These are phyloP conservation scores for Phalacrocorax carbo DNA, from an alignment of 2,113 vertebrate species.

Conservation along the genomic window DNA sequence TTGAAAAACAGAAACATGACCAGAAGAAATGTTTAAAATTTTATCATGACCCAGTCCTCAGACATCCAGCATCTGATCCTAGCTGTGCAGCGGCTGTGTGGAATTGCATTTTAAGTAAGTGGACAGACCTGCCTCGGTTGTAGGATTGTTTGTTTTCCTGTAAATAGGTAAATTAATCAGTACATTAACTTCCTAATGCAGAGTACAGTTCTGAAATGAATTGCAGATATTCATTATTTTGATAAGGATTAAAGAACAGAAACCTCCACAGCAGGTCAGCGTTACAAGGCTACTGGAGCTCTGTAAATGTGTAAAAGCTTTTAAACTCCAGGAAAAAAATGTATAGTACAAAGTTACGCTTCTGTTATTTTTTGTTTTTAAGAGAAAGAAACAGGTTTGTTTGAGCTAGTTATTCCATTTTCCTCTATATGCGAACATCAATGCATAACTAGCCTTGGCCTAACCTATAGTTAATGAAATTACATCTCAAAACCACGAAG, in stretches of 20 bases:
- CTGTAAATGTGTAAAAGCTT: background rate
- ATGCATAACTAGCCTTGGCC: background rate
- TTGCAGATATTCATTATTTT: background rate
- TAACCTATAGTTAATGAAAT: background rate
- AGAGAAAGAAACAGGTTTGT: background rate
- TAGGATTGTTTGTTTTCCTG: constrained; percentile 73
- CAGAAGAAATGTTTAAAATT: constrained; percentile 2
- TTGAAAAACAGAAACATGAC: constrained; percentile 8
- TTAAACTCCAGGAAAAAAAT: background rate
- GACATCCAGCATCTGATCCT: background rate
- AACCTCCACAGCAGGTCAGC: background rate
- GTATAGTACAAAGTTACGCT: background rate
- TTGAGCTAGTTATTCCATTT: background rate
- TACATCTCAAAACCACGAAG: background rate
- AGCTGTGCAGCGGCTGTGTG: background rate
- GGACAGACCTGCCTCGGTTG: constrained; percentile 38
- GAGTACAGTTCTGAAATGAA: constrained; percentile 8
- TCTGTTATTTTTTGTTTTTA: background rate
- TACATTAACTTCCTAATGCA: constrained; percentile 62
- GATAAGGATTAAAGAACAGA: background rate
- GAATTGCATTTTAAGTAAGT: constrained; percentile 41
- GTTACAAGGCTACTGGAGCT: background rate
- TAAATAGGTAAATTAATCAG: constrained; percentile 82
- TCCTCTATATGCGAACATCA: background rate
- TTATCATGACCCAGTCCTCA: background rate